Evolutionary conservation across 2,797 vertebrate species (phyloP), one percentile per base, ranked within the genome.

Genomic region (Dicrostonyx torquatus): DNA sequence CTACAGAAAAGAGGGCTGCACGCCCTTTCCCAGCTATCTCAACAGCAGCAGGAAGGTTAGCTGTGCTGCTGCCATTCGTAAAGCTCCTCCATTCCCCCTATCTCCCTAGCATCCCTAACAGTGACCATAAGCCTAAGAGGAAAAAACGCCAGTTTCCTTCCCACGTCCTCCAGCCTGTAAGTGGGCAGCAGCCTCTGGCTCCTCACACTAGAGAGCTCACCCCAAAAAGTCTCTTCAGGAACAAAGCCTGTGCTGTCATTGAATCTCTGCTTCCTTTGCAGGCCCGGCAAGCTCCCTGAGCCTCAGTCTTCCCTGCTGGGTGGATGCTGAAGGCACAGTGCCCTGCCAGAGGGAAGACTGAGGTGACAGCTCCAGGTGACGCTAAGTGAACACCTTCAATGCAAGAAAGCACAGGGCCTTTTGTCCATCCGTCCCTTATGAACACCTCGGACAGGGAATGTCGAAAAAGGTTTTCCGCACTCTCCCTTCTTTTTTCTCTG

Each of bases 351-450:
- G 91, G 12, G 24, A 45, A 34, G 86, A 82, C 24, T 15, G 6
- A 64, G 50, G 18, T 37, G 26, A 37, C 0, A 45, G 29, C 53
- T 66, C 34, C 12, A 68, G 58, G 5, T 78, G 43, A 55, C 22
- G 3, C 5, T 50, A 92, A 84, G 64, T 68, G 2, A 34, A 62
- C 2, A 17, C 11, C 48, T 43, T 72, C 62, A 55, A 50, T 10
- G 10, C 22, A 31, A 37, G n/a, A 9, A 62, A n/a, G n/a, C 1
- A 10, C 2, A 43, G 83, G 84, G 43, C 2, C 29, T 91, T 73
- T 43, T 5, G 29, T 20, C 7, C 0, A n/a, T n/a, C n/a, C n/a
- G 18, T 26, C 9, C 26, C 15, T 0, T 24, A 34, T 40, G 72
- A 58, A 70, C 45, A 45, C 60, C 0, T 2, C 0, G 4, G 20